Base-by-base conservation (phyloP, 2,888 invertebrate genomes). In the Listrodromus nycthemerus region DNA sequence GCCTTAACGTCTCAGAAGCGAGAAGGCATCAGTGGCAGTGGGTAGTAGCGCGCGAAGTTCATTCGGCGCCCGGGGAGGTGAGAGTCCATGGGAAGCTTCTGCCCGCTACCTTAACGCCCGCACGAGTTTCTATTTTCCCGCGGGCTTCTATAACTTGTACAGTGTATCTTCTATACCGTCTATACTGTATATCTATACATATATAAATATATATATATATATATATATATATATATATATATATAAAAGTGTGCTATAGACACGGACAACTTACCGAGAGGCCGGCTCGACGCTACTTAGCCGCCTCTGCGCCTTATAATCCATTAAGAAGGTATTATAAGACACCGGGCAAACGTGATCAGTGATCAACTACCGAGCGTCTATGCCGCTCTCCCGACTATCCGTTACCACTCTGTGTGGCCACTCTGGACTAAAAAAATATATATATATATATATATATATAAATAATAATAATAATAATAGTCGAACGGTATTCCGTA, bases 11-110 rank as follows among this genome's bases (percentile, higher is more conserved):
- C 58, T 30, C 73, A 74, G 74, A 52, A 71, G 83, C 77, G 80
- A 73, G 82, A 70, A 48, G 67, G 63, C 74, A 83, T 83, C 83
- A 83, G 83, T 85, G 85, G 85, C 85, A 83, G 77, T 83, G 80
- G 67, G 71, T 81, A 81, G 74, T 74, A 70, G 70, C 50, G 58
- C 73, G 79, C 81, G 86, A 92, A 91, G 92, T 91, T 92, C 91
- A 91, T 90, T 90, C 89, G 90, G 89, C 90, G 92, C 93, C 92
- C 91, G 92, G 89, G 93, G 92, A 92, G 92, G 93, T 92, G 93
- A 93, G 93, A 93, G 93, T 92, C 90, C 91, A 92, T 93, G 92
- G 92, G 92, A 92, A 92, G 92, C 92, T 91, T 90, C 92, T 91
- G 91, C 91, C 89, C 91, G 91, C 91, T 91, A 91, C 91, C 84